phyloP scores from a whole-genome alignment of 2,888 invertebrate species.

The Elmis aenea region DNA sequence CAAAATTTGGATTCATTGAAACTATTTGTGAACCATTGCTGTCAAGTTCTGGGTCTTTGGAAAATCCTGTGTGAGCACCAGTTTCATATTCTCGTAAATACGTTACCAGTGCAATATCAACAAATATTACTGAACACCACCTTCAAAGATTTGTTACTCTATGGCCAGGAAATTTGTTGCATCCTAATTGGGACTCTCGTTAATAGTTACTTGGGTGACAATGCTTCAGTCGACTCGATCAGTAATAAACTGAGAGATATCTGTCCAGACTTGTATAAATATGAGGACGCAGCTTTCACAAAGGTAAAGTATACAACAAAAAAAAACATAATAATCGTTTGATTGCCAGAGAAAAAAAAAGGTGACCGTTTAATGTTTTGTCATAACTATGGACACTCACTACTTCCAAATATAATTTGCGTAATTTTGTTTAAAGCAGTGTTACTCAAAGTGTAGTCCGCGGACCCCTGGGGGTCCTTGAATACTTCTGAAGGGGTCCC shows the following conservation, averaged over 20 bases:
- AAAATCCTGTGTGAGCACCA: slow-evolving; percentile 89
- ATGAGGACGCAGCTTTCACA: slow-evolving; percentile 93
- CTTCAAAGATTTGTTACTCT: slow-evolving; percentile 71
- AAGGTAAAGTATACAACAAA: slow-evolving; percentile 63
- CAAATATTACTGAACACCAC: slow-evolving; percentile 58
- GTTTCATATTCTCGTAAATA: slow-evolving; percentile 72
- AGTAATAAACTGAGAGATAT: slow-evolving; percentile 80
- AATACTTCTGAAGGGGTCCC: too few species aligned
- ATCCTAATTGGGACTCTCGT: slow-evolving; percentile 80
- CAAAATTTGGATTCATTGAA: slow-evolving; percentile 73
- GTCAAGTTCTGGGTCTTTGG: slow-evolving; percentile 91
- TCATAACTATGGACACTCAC: too few species aligned
- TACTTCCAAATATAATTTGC: too few species aligned
- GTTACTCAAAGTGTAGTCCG: too few species aligned
- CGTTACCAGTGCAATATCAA: slow-evolving; percentile 63
- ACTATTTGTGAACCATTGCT: slow-evolving; percentile 60
- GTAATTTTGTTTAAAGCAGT: too few species aligned
- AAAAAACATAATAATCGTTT: too few species aligned
- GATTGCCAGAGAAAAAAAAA: too few species aligned
- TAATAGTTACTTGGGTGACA: slow-evolving; percentile 89
- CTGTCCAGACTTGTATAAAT: slow-evolving; percentile 89
- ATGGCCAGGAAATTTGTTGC: slow-evolving; percentile 70
- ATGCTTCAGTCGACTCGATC: slow-evolving; percentile 90
- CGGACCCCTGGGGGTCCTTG: too few species aligned
- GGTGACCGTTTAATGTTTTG: too few species aligned